Evolutionary conservation across 1,140 invertebrate genomes (phyloP).

Genomic region (Aphelinus atriplicis): DNA sequence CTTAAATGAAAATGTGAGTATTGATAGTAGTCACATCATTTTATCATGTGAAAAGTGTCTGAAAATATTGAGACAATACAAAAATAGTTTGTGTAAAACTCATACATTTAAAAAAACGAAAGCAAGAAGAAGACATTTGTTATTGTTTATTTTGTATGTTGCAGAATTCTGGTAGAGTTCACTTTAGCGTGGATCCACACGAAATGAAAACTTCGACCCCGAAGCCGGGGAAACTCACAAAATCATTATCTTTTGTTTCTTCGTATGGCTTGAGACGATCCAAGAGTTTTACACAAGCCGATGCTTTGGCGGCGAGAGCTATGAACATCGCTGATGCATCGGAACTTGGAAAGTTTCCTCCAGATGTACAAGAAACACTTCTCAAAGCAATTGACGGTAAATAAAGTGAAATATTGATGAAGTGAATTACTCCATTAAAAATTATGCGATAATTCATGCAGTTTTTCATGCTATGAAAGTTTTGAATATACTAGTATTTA

Average conservation of each 20-base stretch:
- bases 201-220: slow-evolving; percentile 49
- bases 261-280: slow-evolving; percentile 78
- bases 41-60: no score
- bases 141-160: background rate
- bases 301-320: slow-evolving; percentile 66
- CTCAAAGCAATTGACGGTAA: slow-evolving; percentile 76
- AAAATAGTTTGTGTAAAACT: no score
- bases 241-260: slow-evolving; percentile 62
- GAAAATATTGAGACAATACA: no score
- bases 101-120: no score
- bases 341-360: slow-evolving; percentile 78
- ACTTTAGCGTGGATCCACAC: slow-evolving; percentile 60
- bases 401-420: background rate
- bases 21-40: no score
- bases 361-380: slow-evolving; percentile 76
- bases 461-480: background rate
- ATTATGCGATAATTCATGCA: background rate
- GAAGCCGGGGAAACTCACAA: slow-evolving; percentile 61
- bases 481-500: background rate
- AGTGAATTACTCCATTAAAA: background rate
- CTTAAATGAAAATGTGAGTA: no score
- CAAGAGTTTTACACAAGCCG: slow-evolving; percentile 81
- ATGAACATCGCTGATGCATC: slow-evolving; percentile 74
- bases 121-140: no score
- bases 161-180: slow-evolving; percentile 66